phyloP scores from a whole-genome alignment of 2,888 invertebrate genomes.

The Pogonocherus hispidulus region DNA sequence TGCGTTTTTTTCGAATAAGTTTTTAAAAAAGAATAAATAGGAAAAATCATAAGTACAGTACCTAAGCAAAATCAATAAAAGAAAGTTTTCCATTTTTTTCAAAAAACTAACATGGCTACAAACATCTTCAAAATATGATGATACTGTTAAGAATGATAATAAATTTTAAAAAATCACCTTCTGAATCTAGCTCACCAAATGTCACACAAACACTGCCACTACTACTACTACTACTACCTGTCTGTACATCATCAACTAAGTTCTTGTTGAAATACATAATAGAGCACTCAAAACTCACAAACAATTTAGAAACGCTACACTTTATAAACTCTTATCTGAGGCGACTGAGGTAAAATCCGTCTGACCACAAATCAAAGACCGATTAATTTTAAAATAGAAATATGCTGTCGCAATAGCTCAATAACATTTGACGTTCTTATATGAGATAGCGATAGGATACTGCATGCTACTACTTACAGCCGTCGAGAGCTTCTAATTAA shows the following conservation, averaged over 20 bases:
- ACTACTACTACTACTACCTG: background rate
- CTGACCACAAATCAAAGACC: slow-evolving; percentile 3
- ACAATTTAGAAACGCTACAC: background rate
- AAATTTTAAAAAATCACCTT: slow-evolving; percentile 25
- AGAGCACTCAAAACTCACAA: background rate
- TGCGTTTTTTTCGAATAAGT: too few species aligned
- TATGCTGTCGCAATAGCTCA: slow-evolving; percentile 12
- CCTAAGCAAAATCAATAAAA: too few species aligned
- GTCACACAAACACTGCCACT: slow-evolving; percentile 1
- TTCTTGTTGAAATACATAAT: slow-evolving; percentile 14
- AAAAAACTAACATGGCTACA: too few species aligned
- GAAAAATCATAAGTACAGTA: too few species aligned
- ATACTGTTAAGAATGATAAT: too few species aligned
- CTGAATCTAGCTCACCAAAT: background rate
- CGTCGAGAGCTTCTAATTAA: slow-evolving; percentile 3
- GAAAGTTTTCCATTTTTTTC: too few species aligned
- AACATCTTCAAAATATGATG: too few species aligned
- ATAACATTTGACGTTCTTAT: slow-evolving; percentile 11
- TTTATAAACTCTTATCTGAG: background rate
- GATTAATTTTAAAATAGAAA: slow-evolving; percentile 19
- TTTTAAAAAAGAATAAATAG: too few species aligned
- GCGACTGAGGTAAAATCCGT: slow-evolving; percentile 6
- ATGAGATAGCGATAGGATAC: too few species aligned
- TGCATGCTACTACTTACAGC: too few species aligned
- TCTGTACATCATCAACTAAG: background rate